Conservation (phyloP, 1,140 invertebrate species). For the Drosophila lacteicornis region DNA sequence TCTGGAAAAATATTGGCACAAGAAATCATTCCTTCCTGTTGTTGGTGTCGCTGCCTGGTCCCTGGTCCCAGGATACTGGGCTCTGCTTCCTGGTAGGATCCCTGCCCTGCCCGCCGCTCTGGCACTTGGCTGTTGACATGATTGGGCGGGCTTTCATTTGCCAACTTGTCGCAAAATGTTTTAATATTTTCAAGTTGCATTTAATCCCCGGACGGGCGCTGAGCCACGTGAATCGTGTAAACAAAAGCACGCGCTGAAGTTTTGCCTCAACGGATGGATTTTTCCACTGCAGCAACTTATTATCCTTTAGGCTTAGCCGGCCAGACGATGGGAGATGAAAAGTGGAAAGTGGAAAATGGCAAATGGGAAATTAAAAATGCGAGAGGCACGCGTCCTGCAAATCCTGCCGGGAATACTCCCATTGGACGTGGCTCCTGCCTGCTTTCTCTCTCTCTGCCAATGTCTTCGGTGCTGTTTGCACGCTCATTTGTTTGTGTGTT, state of each 20-base stretch:
- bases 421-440: not conserved
- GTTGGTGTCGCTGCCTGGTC: conserved; percentile 70
- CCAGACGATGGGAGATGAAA: conserved; percentile 7
- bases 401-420: conserved; percentile 15
- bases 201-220: conserved; percentile 67
- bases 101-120: not conserved
- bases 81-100: conserved; percentile 13
- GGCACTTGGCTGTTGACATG: conserved; percentile 77
- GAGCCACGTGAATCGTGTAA: conserved; percentile 78
- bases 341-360: conserved; percentile 8
- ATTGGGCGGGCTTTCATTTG: conserved; percentile 80
- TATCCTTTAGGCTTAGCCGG: conserved; percentile 45
- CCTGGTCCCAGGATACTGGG: conserved; percentile 5
- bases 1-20: conserved; percentile 85
- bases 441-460: conserved; percentile 25
- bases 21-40: conserved; percentile 85
- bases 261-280: conserved; percentile 15
- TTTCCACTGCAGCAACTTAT: conserved; percentile 42
- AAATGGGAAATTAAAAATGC: conserved; percentile 72
- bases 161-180: conserved; percentile 83
- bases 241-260: conserved; percentile 69
- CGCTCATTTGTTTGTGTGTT: conserved; percentile 85
- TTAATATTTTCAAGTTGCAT: conserved; percentile 84
- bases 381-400: conserved; percentile 50
- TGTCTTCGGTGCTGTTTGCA: conserved; percentile 79